Evolutionary conservation across 2,113 vertebrate species (phyloP), one percentile per base, ranked within the genome.

Genomic region (Daboia siamensis): DNA sequence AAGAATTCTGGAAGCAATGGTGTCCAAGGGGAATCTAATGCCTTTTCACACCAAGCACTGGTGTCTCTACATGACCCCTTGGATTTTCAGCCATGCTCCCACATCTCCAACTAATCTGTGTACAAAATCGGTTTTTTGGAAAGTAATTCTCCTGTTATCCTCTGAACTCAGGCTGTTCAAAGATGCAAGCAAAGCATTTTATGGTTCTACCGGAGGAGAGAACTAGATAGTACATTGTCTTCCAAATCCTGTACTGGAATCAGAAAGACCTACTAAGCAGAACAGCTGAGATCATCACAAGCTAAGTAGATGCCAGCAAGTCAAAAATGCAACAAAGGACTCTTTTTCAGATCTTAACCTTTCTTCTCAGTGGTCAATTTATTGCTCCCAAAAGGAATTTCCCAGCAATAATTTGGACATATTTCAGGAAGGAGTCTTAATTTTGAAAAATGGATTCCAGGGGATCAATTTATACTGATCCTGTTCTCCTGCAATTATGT

Each of bases 381-480:
- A 93, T 56, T 95, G 92, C 94, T 96, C 95, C 94, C 95, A 94
- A 94, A 96, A 95, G 92, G 95, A 93, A 94, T 96, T 95, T 92
- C 95, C 21, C 87, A 93, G 92, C 96, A 96, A 94, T 93, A 94
- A 95, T 94, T 94, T 94, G 90, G 93, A 96, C 94, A 93, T 95
- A 93, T 90, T 95, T 92, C 94, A 94, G 90, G 94, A 96, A 93
- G 90, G 91, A 93, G 92, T 44, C 94, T 94, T 95, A 74, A 52
- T 91, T 97, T 94, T 95, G 94, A 96, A 95, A 96, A 96, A 96
- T 96, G 93, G 94, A 96, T 96, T 96, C 95, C 84, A 64, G 95
- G 86, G 90, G 94, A 94, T 59, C 93, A 88, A 95, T 95, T 96
- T 95, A 96, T 96, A 95, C 91, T 93, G 93, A 51, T 95, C 96